Conservation (phyloP, 2,888 invertebrate species). For the Lasioglossum marginatum region DNA sequence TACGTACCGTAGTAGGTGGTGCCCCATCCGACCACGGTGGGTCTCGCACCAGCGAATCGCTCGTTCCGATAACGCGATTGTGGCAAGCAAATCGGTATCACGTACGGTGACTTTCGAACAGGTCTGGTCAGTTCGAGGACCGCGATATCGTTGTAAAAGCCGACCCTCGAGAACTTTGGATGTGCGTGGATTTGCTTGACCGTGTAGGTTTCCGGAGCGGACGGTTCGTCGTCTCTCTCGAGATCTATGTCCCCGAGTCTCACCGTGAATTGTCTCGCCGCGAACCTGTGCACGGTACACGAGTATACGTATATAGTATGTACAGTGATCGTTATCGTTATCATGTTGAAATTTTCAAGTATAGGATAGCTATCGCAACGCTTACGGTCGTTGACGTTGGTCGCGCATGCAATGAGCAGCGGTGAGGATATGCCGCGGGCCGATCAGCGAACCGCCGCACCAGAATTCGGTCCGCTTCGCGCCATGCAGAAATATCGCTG, state of each 20-base stretch:
- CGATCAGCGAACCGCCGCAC: constrained; percentile 96
- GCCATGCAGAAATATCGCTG: constrained; percentile 95
- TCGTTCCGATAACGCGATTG: constrained; percentile 86
- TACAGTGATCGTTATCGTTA: not conserved
- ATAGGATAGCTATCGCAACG: not conserved
- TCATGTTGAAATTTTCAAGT: not conserved
- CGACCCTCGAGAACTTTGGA: constrained; percentile 93
- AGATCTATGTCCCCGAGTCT: constrained; percentile 95
- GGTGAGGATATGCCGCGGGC: constrained; percentile 92
- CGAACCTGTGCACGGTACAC: constrained; percentile 87
- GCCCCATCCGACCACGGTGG: constrained; percentile 97
- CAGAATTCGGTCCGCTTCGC: constrained; percentile 94
- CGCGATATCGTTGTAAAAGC: constrained; percentile 98
- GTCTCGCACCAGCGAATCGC: constrained; percentile 90
- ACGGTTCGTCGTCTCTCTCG: constrained; percentile 93
- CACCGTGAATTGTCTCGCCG: constrained; percentile 94
- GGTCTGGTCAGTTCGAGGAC: constrained; percentile 90
- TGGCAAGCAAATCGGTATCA: constrained; percentile 95
- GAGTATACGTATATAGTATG: too few relatives aligned
- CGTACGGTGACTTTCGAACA: constrained; percentile 93
- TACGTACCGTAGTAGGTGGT: constrained; percentile 91
- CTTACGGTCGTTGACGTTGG: constrained; percentile 94
- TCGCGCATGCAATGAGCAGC: constrained; percentile 98
- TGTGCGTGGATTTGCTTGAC: constrained; percentile 93
- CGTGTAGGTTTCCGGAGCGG: constrained; percentile 91